phyloP scores from a whole-genome alignment of 2,113 vertebrate genomes.

The Clinocottus analis region DNA sequence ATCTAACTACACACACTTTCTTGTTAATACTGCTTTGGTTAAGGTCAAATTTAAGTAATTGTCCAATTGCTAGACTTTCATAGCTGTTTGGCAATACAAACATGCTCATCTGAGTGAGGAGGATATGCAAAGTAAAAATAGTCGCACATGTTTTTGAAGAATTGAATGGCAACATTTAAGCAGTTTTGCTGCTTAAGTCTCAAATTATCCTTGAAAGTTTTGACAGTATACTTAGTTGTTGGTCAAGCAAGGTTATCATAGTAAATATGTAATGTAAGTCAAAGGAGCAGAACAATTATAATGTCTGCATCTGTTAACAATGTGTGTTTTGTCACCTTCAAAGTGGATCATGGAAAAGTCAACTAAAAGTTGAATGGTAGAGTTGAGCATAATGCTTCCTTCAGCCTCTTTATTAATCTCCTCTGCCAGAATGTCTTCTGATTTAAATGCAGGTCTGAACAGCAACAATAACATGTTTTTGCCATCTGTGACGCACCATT shows the following conservation, averaged over 20 bases:
- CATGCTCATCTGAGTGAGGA: no score
- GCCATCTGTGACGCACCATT: slow-evolving; percentile 21
- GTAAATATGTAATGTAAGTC: not conserved
- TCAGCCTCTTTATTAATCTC: not conserved
- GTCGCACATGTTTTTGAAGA: not conserved
- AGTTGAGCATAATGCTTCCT: not conserved
- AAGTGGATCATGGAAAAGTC: not conserved
- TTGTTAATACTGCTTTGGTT: not conserved
- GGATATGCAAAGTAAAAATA: not conserved
- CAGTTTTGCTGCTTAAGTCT: not conserved
- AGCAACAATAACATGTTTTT: not conserved
- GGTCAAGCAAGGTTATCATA: not conserved
- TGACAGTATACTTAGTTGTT: not conserved
- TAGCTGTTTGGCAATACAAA: not conserved
- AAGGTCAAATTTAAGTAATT: not conserved
- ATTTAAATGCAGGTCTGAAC: not conserved
- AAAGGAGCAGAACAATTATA: not conserved
- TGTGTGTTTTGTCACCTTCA: not conserved
- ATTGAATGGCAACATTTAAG: not conserved
- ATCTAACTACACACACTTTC: not conserved
- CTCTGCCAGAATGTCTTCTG: not conserved
- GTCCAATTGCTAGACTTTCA: not conserved
- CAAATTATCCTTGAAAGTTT: not conserved
- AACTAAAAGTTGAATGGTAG: not conserved
- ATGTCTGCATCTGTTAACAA: not conserved